These are phyloP conservation scores for Zaprionus davidi DNA, from an alignment of 1,140 invertebrate species.

Conservation along the genomic window DNA sequence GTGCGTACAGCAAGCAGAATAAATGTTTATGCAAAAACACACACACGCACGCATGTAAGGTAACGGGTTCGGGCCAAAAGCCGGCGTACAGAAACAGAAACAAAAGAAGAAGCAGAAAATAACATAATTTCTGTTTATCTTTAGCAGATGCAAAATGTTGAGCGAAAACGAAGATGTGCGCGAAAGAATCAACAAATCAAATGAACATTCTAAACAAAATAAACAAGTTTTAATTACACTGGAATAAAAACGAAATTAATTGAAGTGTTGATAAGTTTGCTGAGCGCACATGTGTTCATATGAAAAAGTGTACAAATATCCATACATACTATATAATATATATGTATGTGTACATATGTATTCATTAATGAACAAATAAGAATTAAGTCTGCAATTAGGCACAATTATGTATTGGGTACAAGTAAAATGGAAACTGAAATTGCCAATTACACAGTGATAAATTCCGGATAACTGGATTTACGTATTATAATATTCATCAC, in stretches of 20 bases:
- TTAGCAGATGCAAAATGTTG: slow-evolving; percentile 66
- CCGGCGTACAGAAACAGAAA: slow-evolving; percentile 14
- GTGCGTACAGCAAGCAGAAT: background rate
- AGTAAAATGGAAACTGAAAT: background rate
- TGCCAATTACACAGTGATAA: background rate
- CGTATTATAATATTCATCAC: background rate
- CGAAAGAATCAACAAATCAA: slow-evolving; percentile 37
- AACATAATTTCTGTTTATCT: slow-evolving; percentile 38
- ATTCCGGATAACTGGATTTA: slow-evolving; percentile 15
- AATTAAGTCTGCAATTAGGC: background rate
- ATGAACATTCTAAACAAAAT: slow-evolving; percentile 63
- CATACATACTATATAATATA: background rate
- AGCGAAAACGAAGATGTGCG: slow-evolving; percentile 30
- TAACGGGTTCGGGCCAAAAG: slow-evolving; percentile 6
- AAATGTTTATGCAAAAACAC: slow-evolving; percentile 6
- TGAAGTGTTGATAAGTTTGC: slow-evolving; percentile 78
- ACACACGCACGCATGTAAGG: slow-evolving; percentile 4
- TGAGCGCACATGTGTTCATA: slow-evolving; percentile 29
- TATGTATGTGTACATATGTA: background rate
- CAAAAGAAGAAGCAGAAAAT: background rate
- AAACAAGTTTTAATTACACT: slow-evolving; percentile 66
- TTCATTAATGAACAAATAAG: background rate
- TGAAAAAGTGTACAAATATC: slow-evolving; percentile 6
- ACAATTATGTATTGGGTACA: background rate
- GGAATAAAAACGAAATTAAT: slow-evolving; percentile 76